Evolutionary conservation across 1,140 invertebrate species (phyloP).

Genomic region (Frieseomelitta varia): DNA sequence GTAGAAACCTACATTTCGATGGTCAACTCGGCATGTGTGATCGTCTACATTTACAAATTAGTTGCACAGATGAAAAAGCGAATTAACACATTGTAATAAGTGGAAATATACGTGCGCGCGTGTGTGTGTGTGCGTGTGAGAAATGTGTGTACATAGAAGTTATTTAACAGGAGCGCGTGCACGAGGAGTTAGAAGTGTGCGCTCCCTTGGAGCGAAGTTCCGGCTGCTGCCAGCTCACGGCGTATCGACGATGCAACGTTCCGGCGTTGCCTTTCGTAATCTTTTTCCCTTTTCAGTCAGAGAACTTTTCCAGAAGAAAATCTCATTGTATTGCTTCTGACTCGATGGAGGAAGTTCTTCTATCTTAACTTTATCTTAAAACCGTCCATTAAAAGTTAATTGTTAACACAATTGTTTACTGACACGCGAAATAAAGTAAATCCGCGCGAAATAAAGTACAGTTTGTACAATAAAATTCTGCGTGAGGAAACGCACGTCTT

Average conservation of each 20-base stretch:
- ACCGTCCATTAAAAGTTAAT: too few relatives aligned
- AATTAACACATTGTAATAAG: background rate
- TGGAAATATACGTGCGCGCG: too few relatives aligned
- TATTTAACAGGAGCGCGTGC: constrained; percentile 64
- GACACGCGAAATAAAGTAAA: too few relatives aligned
- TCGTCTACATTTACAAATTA: constrained; percentile 3
- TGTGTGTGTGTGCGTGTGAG: too few relatives aligned
- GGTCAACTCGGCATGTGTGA: background rate
- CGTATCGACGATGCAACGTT: constrained; percentile 62
- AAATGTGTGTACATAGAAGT: constrained; percentile 15
- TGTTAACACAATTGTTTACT: too few relatives aligned
- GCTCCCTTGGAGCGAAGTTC: constrained; percentile 79
- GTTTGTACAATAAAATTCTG: too few relatives aligned
- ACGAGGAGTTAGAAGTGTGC: constrained; percentile 72
- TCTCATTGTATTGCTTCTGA: background rate
- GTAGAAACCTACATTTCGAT: constrained; percentile 8
- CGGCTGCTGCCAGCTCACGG: constrained; percentile 68
- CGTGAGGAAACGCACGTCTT: too few relatives aligned
- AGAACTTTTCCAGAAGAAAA: constrained; percentile 47
- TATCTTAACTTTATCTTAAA: too few relatives aligned
- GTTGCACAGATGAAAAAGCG: background rate
- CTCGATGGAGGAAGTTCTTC: background rate
- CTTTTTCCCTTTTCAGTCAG: constrained; percentile 23
- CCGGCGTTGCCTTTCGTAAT: constrained; percentile 58
- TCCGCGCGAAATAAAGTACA: too few relatives aligned